Base-by-base conservation (phyloP, 2,888 invertebrate genomes). In the Balanococcus diminutus region DNA sequence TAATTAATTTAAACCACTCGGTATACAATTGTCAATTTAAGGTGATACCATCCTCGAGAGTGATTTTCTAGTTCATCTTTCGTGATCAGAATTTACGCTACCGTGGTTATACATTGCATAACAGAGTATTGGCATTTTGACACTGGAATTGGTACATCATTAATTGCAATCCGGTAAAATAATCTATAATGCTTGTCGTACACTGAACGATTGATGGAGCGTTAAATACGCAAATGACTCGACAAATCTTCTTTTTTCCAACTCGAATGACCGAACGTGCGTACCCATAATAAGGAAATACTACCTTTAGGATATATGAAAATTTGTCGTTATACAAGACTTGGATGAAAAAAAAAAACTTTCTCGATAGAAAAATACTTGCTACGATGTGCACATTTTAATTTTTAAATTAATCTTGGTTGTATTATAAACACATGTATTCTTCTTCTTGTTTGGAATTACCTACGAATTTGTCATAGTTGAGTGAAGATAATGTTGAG, bases 171-270 rank as follows among this genome's bases (percentile, higher is more conserved):
- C 82, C 51, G 42, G 31, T 51, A 56, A 46, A 31, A 82, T 51
- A 82, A 82, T 82, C 31, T 82, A 81, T 81, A 75, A 75, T 75
- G 32, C 32, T 75, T 75, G 75, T 75, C 32, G 75, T 75, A 75
- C 19, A 75, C 16, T 75, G 32, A 75, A 75, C 75, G 75, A 75
- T 75, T 36, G 75, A 32, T 75, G 75, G 32, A 75, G 75, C 75
- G 75, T 75, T 75, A 32, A 75, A 75, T 75, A 75, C 75, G 32
- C 75, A 75, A 75, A 75, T 75, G 32, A 75, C 75, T 75, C 32
- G n/a, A n/a, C 36, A 36, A 32, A 25, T 75, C 19, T 19, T 28
- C 36, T 75, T 75, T 67, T 67, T 75, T 32, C n/a, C 28, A 1
- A 32, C 11, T 67, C 61, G 61, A 25, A 67, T 11, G 28, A 14